phyloP scores from a whole-genome alignment of 2,797 vertebrate species.

The Psittacula derbiana region DNA sequence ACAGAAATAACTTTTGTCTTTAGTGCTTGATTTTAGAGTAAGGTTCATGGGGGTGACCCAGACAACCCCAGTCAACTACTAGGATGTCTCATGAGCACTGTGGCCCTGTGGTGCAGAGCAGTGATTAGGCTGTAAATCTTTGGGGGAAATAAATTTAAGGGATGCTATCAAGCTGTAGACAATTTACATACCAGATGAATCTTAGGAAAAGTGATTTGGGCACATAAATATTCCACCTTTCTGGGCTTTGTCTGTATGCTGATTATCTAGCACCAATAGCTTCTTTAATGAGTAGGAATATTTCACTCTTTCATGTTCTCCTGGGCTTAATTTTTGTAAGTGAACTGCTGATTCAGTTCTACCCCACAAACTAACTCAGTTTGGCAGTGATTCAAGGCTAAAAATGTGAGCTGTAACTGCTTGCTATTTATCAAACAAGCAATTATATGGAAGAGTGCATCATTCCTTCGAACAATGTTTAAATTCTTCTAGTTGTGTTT shows the following conservation, averaged over 20 bases:
- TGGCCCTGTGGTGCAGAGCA: background rate
- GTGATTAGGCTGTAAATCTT: background rate
- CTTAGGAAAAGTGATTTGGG: background rate
- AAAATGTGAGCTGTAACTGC: constrained; percentile 34
- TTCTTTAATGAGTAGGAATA: constrained; percentile 43
- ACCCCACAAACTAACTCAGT: constrained; percentile 8
- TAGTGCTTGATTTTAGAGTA: background rate
- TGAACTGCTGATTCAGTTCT: constrained; percentile 33
- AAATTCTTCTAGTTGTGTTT: constrained; percentile 30
- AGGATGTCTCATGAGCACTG: background rate
- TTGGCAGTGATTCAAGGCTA: constrained; percentile 43
- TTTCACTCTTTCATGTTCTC: constrained; percentile 28
- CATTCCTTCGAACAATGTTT: constrained; percentile 8
- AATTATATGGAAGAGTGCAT: background rate
- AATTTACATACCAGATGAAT: background rate
- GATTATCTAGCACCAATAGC: background rate
- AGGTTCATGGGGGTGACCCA: background rate
- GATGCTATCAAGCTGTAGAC: background rate
- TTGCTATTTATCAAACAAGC: constrained; percentile 43
- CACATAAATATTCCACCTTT: background rate
- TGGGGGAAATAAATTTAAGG: background rate
- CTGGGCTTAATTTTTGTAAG: constrained; percentile 54
- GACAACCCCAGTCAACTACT: background rate
- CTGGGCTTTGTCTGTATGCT: background rate
- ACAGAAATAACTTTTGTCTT: background rate